Base-by-base conservation (phyloP, 2,797 vertebrate species). In the Cheirogaleus major region DNA sequence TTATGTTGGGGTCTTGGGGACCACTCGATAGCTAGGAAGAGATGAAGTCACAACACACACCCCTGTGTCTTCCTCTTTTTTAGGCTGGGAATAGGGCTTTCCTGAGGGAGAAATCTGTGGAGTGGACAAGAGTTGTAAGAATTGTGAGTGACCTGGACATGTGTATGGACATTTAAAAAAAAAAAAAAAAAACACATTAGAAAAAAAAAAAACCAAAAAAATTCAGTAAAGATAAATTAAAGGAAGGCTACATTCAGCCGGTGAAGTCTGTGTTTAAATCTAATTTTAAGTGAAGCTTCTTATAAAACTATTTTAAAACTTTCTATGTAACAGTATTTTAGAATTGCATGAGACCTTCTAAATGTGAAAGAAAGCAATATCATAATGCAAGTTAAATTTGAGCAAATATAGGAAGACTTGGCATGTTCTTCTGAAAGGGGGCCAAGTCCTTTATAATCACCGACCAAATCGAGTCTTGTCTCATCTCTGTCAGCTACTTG, bases 341-440 rank as follows among this genome's bases (percentile, higher is more conserved):
- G 80, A 93, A 59, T 65, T 95, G 80, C 38, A 82, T 82, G 57
- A 96, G 63, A 87, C 27, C 48, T 92, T 95, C 95, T 82, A 95
- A 95, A 95, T 96, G 83, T 81, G 76, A 96, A 93, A 96, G 65
- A 87, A 96, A 96, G 87, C 43, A 32, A 35, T 93, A 85, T 95
- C 79, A 79, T 85, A 93, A 96, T 73, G 55, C 48, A 35, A 95
- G 84, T 92, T 95, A 95, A 92, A 92, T 96, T 65, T 93, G 72
- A 85, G 35, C 88, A 96, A 93, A 95, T 95, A 92, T 79, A 95
- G 87, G 72, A 95, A 82, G 67, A 79, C 75, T 95, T 97, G 92
- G 86, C 89, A 67, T 91, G 50, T 61, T 93, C 65, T 94, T 89
- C 75, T 95, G 95, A 96, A 95, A 83, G 20, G 27, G 20, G 18